These are phyloP conservation scores for Phasia obesa DNA, from an alignment of 2,888 invertebrate species.

Conservation along the genomic window DNA sequence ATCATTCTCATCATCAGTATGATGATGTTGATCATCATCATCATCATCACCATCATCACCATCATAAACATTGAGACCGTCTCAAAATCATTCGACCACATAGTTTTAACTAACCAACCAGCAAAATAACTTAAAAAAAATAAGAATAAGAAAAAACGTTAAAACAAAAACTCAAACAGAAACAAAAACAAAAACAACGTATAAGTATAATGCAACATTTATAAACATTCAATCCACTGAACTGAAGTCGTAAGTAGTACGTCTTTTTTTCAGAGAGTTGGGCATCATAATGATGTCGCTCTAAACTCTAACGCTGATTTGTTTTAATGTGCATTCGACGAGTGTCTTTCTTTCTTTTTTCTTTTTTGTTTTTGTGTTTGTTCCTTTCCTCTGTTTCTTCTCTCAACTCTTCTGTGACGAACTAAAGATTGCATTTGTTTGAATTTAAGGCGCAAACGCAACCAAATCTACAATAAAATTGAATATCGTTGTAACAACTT, in stretches of 20 bases:
- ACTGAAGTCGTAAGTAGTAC: background rate
- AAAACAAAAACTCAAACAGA: no score
- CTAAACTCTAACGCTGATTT: slow-evolving; percentile 34
- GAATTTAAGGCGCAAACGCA: slow-evolving; percentile 48
- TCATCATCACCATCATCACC: slow-evolving; percentile 11
- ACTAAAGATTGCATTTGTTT: slow-evolving; percentile 17
- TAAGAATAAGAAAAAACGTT: slow-evolving; percentile 4
- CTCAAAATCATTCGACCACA: slow-evolving; percentile 63
- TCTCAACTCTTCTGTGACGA: background rate
- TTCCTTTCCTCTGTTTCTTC: background rate
- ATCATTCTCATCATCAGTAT: background rate
- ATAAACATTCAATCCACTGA: slow-evolving; percentile 21
- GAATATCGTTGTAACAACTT: slow-evolving; percentile 53
- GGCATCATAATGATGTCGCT: slow-evolving; percentile 46
- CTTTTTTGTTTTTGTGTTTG: background rate
- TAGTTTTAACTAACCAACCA: slow-evolving; percentile 59
- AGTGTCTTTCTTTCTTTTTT: background rate
- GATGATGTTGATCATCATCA: slow-evolving; percentile 5
- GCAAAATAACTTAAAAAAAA: slow-evolving; percentile 22
- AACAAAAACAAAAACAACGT: slow-evolving; percentile 1
- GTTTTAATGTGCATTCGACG: slow-evolving; percentile 25
- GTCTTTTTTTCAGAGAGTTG: background rate
- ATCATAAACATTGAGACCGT: slow-evolving; percentile 40
- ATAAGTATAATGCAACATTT: slow-evolving; percentile 1
- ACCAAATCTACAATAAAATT: slow-evolving; percentile 42